Conservation (phyloP, 2,113 vertebrate species). For the Plestiodon gilberti region DNA sequence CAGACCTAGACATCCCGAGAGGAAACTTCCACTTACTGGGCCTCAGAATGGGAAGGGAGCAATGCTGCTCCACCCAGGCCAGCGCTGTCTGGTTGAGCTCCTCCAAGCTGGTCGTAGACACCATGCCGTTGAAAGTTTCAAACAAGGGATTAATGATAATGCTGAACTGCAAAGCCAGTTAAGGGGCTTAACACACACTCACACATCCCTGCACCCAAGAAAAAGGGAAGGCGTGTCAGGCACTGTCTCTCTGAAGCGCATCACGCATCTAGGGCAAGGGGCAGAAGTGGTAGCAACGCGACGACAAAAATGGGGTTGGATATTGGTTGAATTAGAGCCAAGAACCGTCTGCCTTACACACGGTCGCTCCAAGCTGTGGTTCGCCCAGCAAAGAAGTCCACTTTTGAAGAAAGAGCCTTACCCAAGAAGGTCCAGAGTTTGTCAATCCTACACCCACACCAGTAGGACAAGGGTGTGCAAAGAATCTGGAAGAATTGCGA, state of each 20-base stretch:
- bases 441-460: too few species aligned
- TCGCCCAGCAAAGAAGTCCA: too few species aligned
- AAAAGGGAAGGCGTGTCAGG: neutral
- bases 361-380: too few species aligned
- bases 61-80: constrained; percentile 91
- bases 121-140: constrained; percentile 91
- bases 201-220: neutral
- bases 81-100: constrained; percentile 87
- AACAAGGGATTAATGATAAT: constrained; percentile 95
- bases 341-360: too few species aligned
- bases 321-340: too few species aligned
- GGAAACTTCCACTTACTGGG: constrained; percentile 86
- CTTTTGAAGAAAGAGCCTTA: too few species aligned
- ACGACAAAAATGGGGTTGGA: too few species aligned
- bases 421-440: too few species aligned
- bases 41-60: constrained; percentile 89
- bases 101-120: constrained; percentile 87
- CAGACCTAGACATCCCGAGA: too few species aligned
- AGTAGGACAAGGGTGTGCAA: too few species aligned
- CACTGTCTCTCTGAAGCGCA: neutral
- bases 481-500: too few species aligned
- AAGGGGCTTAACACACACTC: constrained; percentile 69
- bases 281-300: neutral
- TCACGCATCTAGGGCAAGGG: neutral
- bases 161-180: constrained; percentile 87